Evolutionary conservation across 2,113 vertebrate species (phyloP), one percentile per base, ranked within the genome.

Genomic region (Syngnathus floridae): DNA sequence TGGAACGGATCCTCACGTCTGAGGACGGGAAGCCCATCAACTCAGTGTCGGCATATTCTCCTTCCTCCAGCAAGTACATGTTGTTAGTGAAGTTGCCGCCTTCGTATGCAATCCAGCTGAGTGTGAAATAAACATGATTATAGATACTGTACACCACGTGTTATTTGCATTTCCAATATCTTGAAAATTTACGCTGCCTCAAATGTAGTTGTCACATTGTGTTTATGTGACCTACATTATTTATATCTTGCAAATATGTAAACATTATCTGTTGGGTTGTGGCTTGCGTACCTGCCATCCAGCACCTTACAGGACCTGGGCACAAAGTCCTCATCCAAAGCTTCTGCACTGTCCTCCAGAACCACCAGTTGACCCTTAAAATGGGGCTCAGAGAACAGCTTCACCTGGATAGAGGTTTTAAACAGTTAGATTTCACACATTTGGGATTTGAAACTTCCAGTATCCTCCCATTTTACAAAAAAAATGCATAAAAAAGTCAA

Each of bases 61-160:
- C 97, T 88, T 95, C 93, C 86, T 99, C 97, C 80, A 99, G 73
- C 51, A 98, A 92, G 1, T 93, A 96, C 89, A 95, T 93, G 80
- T 93, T 92, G 11, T 93, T 92, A 0, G 87, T 86, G 46, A 95
- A 99, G 63, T 93, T 88, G 70, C 90, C 88, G 57, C 92, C 86
- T 52, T 95, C 94, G 65, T 93, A 97, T 0, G 88, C 88, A 82
- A 96, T 88, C 91, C 94, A 99, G 78, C 97, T 98, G 76, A 62
- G 77, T 80, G 9, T 83, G 41, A 66, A 10, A 79, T 45, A 62
- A n/a, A 67, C 10, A 51, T 11, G 4, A 12, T 9, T 22, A n/a
- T 58, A 1, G 4, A 37, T n/a, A 4, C 16, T 4, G 17, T 16
- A 45, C 26, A 2, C 11, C 40, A 41, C 4, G 40, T 41, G 40